Conservation (phyloP, 2,797 vertebrate species). For the Tolypeutes matacus region DNA sequence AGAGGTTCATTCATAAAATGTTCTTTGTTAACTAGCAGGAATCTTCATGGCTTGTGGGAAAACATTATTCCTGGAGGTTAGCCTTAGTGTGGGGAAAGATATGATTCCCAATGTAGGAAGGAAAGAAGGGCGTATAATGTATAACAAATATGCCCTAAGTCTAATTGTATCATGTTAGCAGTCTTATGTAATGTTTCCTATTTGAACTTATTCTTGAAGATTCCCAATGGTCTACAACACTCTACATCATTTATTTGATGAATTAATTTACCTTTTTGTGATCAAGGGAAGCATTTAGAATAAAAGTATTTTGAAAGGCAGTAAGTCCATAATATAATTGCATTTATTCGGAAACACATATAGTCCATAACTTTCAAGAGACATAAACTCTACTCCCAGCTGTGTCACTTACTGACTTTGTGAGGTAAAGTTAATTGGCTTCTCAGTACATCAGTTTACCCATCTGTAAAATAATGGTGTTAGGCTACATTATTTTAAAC, state of each 20-base stretch:
- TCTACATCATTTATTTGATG: background rate
- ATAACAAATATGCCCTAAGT: fast-evolving
- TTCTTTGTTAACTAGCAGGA: slow-evolving; percentile 40
- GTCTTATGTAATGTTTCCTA: fast-evolving
- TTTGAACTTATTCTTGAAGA: background rate
- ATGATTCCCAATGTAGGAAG: background rate
- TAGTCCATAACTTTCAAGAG: fast-evolving
- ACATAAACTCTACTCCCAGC: fast-evolving
- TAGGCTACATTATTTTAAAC: background rate
- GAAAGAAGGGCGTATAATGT: fast-evolving
- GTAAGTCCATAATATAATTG: fast-evolving
- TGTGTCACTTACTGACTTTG: fast-evolving
- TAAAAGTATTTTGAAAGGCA: too few species aligned
- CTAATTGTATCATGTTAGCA: fast-evolving
- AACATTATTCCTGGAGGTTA: slow-evolving; percentile 39
- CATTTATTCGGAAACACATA: background rate
- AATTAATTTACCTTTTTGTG: background rate
- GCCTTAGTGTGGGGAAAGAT: background rate
- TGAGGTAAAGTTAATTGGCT: too few species aligned
- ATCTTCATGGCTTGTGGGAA: background rate
- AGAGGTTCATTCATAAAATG: slow-evolving; percentile 59
- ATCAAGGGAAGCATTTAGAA: too few species aligned
- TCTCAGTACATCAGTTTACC: background rate
- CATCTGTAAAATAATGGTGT: background rate
- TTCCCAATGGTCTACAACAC: fast-evolving